phyloP scores from a whole-genome alignment of 2,113 vertebrate species.

The Myotis brandtii region DNA sequence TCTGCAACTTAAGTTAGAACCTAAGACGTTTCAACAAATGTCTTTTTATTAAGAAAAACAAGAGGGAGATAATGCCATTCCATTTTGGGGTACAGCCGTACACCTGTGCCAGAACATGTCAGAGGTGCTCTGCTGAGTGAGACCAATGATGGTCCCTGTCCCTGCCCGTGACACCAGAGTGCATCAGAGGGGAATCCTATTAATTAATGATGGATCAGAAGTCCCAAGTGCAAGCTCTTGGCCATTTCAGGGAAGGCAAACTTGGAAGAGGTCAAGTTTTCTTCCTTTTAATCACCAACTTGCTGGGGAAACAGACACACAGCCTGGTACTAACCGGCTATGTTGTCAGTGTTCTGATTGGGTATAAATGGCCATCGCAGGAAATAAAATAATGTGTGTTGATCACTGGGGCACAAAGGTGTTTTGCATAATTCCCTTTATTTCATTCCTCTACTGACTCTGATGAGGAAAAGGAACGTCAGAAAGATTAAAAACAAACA shows the following conservation, averaged over 20 bases:
- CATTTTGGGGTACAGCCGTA: neutral
- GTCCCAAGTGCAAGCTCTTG: neutral
- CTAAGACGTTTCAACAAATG: neutral
- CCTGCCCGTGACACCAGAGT: fast-evolving
- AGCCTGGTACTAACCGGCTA: too few relatives aligned
- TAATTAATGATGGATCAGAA: neutral
- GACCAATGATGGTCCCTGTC: fast-evolving
- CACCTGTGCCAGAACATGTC: too few relatives aligned
- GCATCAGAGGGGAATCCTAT: neutral
- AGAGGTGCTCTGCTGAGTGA: neutral
- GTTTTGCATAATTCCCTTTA: neutral
- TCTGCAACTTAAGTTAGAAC: neutral
- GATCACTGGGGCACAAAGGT: too few relatives aligned
- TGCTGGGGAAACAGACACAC: neutral
- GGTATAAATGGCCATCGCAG: neutral
- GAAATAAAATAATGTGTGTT: neutral
- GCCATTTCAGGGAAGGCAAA: neutral
- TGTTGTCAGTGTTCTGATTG: neutral
- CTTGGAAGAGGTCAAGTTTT: neutral
- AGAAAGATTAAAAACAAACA: neutral
- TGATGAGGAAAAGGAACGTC: neutral
- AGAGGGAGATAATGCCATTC: neutral
- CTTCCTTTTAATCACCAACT: neutral
- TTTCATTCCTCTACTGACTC: neutral
- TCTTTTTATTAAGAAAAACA: neutral